phyloP scores from a whole-genome alignment of 2,888 invertebrate species.

The Agonopterix subpropinquella region DNA sequence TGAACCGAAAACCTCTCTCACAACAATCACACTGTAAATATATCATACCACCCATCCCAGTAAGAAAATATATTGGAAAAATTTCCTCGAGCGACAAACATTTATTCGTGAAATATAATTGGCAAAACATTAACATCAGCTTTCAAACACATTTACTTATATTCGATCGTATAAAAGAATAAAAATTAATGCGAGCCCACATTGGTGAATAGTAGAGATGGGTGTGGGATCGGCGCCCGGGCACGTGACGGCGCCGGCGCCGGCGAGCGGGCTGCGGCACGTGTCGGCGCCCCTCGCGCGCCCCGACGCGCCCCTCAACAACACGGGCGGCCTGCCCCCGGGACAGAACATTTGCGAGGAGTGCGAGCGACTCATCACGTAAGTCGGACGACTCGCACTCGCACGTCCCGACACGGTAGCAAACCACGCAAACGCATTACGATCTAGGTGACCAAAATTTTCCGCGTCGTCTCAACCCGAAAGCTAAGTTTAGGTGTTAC shows the following conservation, averaged over 20 bases:
- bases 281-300: slow-evolving; percentile 84
- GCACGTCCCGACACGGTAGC: slow-evolving; percentile 79
- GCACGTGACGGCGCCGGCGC: slow-evolving; percentile 54
- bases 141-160: too few species aligned
- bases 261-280: slow-evolving; percentile 78
- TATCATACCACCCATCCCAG: slow-evolving; percentile 1
- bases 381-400: slow-evolving; percentile 81
- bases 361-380: slow-evolving; percentile 98
- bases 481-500: neutral
- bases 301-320: slow-evolving; percentile 77
- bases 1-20: slow-evolving; percentile 2
- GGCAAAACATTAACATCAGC: too few species aligned
- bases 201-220: slow-evolving; percentile 36
- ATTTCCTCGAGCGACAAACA: too few species aligned
- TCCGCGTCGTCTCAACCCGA: neutral
- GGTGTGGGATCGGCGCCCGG: slow-evolving; percentile 11
- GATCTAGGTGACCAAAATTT: neutral
- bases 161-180: too few species aligned
- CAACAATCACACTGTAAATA: slow-evolving; percentile 8
- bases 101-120: too few species aligned
- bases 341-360: slow-evolving; percentile 97
- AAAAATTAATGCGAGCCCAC: too few species aligned
- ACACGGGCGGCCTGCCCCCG: slow-evolving; percentile 84
- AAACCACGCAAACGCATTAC: slow-evolving; percentile 35
- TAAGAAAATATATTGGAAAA: too few species aligned